A percentile compares a stretch with the other conserved stretches of the same genome.
Evolutionary conservation across 2,888 invertebrate species (phyloP).

Genomic region (Muschampia plurimacula): DNA sequence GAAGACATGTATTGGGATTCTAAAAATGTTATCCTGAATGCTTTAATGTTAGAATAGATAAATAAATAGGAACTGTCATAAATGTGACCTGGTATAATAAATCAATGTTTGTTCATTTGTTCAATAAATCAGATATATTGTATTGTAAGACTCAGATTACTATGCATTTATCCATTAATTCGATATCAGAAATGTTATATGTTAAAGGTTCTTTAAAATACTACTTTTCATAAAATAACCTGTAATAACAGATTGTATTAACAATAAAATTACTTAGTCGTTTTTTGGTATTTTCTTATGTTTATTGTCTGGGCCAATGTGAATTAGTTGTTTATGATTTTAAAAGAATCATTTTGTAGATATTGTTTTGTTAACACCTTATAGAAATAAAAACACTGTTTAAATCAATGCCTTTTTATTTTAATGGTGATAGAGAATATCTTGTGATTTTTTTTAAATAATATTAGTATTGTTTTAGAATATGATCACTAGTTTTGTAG

Average conservation of each 20-base stretch:
- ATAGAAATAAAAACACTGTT: constrained; percentile 69
- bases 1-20: constrained; percentile 57
- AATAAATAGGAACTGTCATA: constrained; percentile 57
- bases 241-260: not conserved
- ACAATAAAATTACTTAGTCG: not conserved
- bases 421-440: not conserved
- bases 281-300: constrained; percentile 24
- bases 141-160: constrained; percentile 20
- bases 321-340: constrained; percentile 39
- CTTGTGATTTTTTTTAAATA: no score
- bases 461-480: no score
- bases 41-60: constrained; percentile 78
- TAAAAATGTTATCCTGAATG: constrained; percentile 64
- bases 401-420: constrained; percentile 38
- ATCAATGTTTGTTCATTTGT: constrained; percentile 15
- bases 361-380: constrained; percentile 70
- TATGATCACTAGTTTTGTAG: no score
- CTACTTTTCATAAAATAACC: not conserved
- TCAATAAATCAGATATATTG: constrained; percentile 19
- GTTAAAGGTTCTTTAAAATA: not conserved
- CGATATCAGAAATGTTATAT: constrained; percentile 9
- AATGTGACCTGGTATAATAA: constrained; percentile 22
- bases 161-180: constrained; percentile 35
- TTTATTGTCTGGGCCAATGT: constrained; percentile 28
- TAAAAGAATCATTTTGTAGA: constrained; percentile 55